Conservation (phyloP, 2,888 invertebrate genomes). For the Temnothorax unifasciatus region DNA sequence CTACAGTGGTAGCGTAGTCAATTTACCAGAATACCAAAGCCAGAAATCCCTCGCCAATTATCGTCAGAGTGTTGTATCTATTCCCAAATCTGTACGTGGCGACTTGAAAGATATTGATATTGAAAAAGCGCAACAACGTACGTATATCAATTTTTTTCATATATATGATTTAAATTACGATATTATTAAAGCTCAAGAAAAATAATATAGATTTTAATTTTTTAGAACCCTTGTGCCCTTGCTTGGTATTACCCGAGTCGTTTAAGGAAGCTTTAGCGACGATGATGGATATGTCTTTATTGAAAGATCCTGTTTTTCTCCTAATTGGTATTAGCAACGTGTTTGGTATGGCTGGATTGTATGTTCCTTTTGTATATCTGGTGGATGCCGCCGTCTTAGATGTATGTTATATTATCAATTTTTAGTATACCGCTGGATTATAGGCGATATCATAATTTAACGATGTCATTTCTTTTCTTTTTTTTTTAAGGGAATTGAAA, state of each 20-base stretch:
- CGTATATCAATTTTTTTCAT: conserved; percentile 82
- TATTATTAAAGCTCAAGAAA: not conserved
- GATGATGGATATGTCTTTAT: conserved; percentile 96
- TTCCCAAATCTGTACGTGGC: conserved; percentile 90
- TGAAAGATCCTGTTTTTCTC: conserved; percentile 96
- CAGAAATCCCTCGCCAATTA: conserved; percentile 96
- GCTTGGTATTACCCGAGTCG: conserved; percentile 92
- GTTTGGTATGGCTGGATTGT: conserved; percentile 98
- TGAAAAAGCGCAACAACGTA: conserved; percentile 90
- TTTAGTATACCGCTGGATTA: not conserved
- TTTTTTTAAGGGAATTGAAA: conserved; percentile 90
- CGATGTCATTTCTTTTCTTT: conserved; percentile 72
- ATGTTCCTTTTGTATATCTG: conserved; percentile 98
- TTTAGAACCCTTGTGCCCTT: conserved; percentile 93
- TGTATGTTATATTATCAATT: conserved; percentile 87
- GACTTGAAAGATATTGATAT: conserved; percentile 89
- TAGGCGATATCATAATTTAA: not conserved
- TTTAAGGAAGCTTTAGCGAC: conserved; percentile 94
- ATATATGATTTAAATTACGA: not conserved
- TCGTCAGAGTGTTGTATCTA: conserved; percentile 95
- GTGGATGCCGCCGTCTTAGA: conserved; percentile 93
- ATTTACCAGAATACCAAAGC: conserved; percentile 97
- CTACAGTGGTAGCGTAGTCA: conserved; percentile 97
- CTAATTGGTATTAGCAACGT: conserved; percentile 97
- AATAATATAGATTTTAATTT: conserved; percentile 45